Percentiles rank a stretch among this genome's conserved stretches.
phyloP scores from a whole-genome alignment of 2,888 invertebrate species.

The Agelastica alni region DNA sequence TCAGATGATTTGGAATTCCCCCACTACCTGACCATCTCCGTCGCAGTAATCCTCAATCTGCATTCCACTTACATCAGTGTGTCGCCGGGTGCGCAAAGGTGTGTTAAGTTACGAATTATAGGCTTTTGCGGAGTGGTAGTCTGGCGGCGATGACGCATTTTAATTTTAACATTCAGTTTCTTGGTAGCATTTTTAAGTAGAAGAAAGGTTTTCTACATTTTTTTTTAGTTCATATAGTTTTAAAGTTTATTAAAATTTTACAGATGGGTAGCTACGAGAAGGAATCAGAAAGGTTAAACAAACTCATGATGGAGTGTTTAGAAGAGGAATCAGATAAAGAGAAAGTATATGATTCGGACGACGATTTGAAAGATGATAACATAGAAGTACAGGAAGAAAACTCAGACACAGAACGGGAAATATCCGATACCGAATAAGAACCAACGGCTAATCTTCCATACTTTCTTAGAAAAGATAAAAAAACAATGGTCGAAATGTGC shows the following conservation, averaged over 20 bases:
- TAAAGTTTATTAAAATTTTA: not conserved
- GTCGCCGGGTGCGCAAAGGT: not conserved
- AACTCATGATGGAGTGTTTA: no score
- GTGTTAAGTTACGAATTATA: not conserved
- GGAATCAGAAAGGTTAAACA: no score
- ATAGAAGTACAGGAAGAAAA: not conserved
- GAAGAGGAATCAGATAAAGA: not conserved
- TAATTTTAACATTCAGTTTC: no score
- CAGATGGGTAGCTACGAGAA: no score
- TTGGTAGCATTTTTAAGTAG: not conserved
- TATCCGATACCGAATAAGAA: not conserved
- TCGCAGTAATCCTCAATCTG: not conserved
- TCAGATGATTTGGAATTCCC: slow-evolving; percentile 10
- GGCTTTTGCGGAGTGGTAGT: not conserved
- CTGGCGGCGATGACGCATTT: no score
- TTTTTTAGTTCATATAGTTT: not conserved
- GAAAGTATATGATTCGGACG: not conserved
- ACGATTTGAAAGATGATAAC: no score
- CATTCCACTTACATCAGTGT: not conserved
- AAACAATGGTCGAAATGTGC: not conserved
- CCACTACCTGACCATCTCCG: no score
- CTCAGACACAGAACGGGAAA: not conserved
- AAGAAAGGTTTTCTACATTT: not conserved
- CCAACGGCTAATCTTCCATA: slow-evolving; percentile 1
- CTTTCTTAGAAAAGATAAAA: slow-evolving; percentile 7